Base-by-base conservation (phyloP, 37 sponge, comb jelly and placozoan genomes). In the Geodia barretti region DNA sequence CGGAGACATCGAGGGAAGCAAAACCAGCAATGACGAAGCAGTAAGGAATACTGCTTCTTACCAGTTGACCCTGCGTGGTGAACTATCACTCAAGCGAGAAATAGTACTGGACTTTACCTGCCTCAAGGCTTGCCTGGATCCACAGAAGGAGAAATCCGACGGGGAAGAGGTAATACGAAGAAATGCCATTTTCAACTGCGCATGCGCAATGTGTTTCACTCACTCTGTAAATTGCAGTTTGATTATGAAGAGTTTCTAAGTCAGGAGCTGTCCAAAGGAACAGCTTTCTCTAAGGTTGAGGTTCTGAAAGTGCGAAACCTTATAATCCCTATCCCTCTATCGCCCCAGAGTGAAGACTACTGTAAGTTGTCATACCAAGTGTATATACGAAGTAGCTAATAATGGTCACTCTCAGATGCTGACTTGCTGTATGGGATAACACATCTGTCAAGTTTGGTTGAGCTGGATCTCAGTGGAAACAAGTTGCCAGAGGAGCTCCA, bases 81-180 rank as follows among this genome's bases (percentile, higher is more conserved):
- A 1, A 25, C 60, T 90, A 72, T 1, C 60, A 35, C 20, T 28
- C 38, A 31, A 72, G 24, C 30, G 60, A 40, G 82, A 90, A 4
- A 34, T 90, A 2, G 39, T 85, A 1, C 32, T 90, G 54, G 86
- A 90, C 41, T 90, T 85, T 28, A 64, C 59, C 35, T 62, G 60
- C 33, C 70, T 90, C 24, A 80, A 85, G 62, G 21, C 86, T 0
- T 81, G 82, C 78, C 37, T 90, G 17, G 85, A 85, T 37, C 82
- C 86, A 0, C 4, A 11, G 19, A 71, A 62, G 1, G 72, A 76
- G 30, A 59, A 87, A 35, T 62, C 0, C 19, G 47, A 64, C 1
- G 66, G 23, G 11, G 72, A 82, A 1, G 59, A 82, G 42, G 83
- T 82, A 71, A 32, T 58, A 29, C 31, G 34, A 1, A 68, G 29